Conservation (phyloP, 2,113 vertebrate species). For the Anarhynchus alexandrinus region DNA sequence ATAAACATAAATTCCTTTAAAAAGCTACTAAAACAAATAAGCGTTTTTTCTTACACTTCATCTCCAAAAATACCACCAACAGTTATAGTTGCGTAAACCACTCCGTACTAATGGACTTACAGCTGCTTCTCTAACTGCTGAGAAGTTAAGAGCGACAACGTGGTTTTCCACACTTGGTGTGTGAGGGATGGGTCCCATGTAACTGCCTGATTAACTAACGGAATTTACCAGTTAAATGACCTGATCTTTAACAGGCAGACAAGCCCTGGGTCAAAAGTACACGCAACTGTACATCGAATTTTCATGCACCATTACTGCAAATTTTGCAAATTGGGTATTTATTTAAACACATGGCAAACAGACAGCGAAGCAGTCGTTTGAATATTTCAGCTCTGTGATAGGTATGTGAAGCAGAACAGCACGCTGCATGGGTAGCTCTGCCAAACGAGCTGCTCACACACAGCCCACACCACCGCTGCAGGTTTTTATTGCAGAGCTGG, state of each 20-base stretch:
- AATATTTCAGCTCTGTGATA: neutral
- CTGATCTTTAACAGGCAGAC: constrained; percentile 5
- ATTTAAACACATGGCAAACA: constrained; percentile 50
- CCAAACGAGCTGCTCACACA: neutral
- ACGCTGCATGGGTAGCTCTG: neutral
- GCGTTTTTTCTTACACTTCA: neutral
- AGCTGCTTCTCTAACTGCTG: neutral
- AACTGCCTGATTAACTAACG: neutral
- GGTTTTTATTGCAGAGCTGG: neutral
- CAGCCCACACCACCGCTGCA: neutral
- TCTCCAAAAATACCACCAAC: neutral
- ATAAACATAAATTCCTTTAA: neutral
- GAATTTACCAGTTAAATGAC: neutral
- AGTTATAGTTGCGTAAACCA: neutral
- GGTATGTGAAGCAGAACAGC: neutral
- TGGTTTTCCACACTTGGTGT: neutral
- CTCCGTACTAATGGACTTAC: neutral
- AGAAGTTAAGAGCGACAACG: neutral
- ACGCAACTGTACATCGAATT: neutral
- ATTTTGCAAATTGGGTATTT: constrained; percentile 50
- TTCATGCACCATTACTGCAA: constrained; percentile 37
- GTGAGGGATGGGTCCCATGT: neutral
- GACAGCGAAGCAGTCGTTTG: neutral
- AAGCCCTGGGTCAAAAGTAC: constrained; percentile 34
- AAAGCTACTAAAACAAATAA: neutral